Conservation (phyloP, 2,888 invertebrate genomes). For the Chaitophorus viminalis region DNA sequence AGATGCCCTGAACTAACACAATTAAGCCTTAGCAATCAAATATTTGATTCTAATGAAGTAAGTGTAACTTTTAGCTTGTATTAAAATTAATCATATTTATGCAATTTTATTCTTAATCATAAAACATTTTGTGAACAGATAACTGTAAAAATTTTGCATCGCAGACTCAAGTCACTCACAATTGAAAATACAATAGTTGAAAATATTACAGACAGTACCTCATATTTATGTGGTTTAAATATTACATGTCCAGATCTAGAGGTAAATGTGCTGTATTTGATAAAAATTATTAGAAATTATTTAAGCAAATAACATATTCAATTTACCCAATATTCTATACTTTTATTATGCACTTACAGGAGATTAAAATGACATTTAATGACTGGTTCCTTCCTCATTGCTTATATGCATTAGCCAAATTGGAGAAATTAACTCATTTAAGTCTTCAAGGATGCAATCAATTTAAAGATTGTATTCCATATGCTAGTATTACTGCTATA, state of each 20-base stretch:
- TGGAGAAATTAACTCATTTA: conserved; percentile 73
- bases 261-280: conserved; percentile 67
- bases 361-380: conserved; percentile 77
- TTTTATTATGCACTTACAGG: conserved; percentile 68
- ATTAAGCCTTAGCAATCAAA: conserved; percentile 23
- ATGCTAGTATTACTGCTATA: conserved; percentile 78
- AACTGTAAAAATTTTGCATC: conserved; percentile 41
- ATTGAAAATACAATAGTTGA: conserved; percentile 37
- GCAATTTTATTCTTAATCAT: neutral
- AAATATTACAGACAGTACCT: conserved; percentile 66
- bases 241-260: conserved; percentile 70
- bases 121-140: conserved; percentile 7
- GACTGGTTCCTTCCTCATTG: conserved; percentile 80
- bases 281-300: neutral
- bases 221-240: conserved; percentile 72
- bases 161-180: conserved; percentile 24
- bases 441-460: conserved; percentile 75
- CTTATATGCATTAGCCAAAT: conserved; percentile 79
- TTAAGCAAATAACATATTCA: neutral
- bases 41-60: conserved; percentile 44
- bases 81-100: neutral
- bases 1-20: conserved; percentile 33
- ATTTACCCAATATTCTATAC: neutral
- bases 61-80: neutral
- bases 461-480: conserved; percentile 79